Base-by-base conservation (phyloP, 2,797 vertebrate species). In the Apogon talboti region DNA sequence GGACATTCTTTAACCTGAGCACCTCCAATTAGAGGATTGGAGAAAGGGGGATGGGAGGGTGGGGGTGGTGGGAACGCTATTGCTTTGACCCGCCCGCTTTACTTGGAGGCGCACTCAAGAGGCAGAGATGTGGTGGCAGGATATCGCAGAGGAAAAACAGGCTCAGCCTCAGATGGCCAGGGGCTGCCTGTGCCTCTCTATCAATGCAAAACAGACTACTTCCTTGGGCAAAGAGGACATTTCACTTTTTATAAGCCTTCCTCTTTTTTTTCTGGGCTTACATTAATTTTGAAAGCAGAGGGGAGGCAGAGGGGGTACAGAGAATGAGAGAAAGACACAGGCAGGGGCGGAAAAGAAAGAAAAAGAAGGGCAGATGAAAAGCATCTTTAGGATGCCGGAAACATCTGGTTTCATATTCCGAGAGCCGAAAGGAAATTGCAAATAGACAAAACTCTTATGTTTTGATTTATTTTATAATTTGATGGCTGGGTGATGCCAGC, bases 401-500 rank as follows among this genome's bases (percentile, higher is more conserved):
- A 98, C 96, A 98, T 98, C 96, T 98, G 96, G 96, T 96, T 97
- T 96, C 93, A 95, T 95, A 96, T 96, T 96, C 87, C 80, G 86
- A 93, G 94, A 93, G 90, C 90, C 92, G 79, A 95, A 95, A 96
- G 96, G 96, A 96, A 98, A 98, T 97, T 98, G 94, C 95, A 94
- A 87, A 93, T 96, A 94, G 95, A 95, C 93, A 94, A 94, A 96
- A 96, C 94, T 96, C 95, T 96, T 96, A 91, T 96, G 96, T 95
- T 97, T 97, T 96, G 95, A 95, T 97, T 97, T 96, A 96, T 95
- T 94, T 94, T 94, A 95, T 95, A 95, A 95, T 96, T 95, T 91
- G 93, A 96, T 89, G 91, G 94, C 84, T 81, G 90, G 89, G 92
- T 83, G 84, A 92, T 95, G 95, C 95, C 92, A 95, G 93, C 94